Conservation (phyloP, 2,797 vertebrate species). For the Oophaga sylvatica region DNA sequence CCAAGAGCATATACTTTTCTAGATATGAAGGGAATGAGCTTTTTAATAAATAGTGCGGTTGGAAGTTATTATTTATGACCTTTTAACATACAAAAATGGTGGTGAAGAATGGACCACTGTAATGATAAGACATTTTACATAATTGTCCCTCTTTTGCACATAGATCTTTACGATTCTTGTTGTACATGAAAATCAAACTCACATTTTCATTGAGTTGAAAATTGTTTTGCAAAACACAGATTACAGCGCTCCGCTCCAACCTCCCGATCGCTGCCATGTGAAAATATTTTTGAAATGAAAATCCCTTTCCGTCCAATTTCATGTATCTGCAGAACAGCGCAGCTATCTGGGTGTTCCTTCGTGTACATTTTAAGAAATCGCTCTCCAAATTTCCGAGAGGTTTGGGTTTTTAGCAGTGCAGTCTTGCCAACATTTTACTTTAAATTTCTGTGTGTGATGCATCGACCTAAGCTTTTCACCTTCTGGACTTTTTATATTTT, state of each 20-base stretch:
- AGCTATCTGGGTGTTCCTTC: constrained; percentile 53
- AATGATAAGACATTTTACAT: neutral
- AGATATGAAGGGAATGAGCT: no score
- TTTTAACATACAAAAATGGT: neutral
- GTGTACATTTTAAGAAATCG: constrained; percentile 27
- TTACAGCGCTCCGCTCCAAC: constrained; percentile 1
- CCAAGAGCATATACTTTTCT: no score
- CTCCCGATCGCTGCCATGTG: constrained; percentile 30
- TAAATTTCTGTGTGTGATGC: constrained; percentile 24
- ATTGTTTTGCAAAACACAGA: constrained; percentile 49
- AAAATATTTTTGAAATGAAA: constrained; percentile 50
- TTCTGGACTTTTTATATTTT: constrained; percentile 28
- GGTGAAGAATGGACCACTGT: neutral
- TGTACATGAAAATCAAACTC: constrained; percentile 18
- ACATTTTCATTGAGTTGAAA: constrained; percentile 41
- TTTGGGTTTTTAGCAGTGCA: constrained; percentile 35
- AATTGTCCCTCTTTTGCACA: neutral
- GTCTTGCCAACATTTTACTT: constrained; percentile 33
- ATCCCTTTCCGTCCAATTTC: constrained; percentile 36
- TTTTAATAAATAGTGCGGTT: no score
- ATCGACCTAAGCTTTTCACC: constrained; percentile 38
- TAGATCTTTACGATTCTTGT: neutral
- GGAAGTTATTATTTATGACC: neutral
- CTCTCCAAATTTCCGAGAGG: constrained; percentile 53
- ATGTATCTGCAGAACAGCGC: constrained; percentile 38